Base-by-base conservation (phyloP, 1,140 invertebrate species). In the Rhynchophorus ferrugineus region DNA sequence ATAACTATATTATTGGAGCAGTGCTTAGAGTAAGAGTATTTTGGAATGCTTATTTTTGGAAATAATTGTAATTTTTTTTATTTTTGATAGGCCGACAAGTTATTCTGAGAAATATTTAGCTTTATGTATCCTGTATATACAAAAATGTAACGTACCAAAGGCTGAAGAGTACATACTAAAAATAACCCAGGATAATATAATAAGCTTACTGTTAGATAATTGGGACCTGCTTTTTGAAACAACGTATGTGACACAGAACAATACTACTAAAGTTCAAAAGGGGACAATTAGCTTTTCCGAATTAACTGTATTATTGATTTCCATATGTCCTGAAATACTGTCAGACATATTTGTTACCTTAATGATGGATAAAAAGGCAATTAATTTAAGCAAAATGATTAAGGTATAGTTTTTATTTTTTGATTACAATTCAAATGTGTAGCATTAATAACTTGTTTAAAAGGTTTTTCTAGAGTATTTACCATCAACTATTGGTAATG, bases 381-480 rank as follows among this genome's bases (percentile, higher is more conserved):
- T 77, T 2, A 71, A 69, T 17, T 57, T 81, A 20, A 71, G 74
- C 56, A 70, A 76, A 60, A 63, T 79, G 22, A 71, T 81, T 42
- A 75, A 78, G 59, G 70, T 71, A 57, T 21, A 42, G 17, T 51
- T 8, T n/a, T 13, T 9, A 22, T 19, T 2, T 9, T 14, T 5
- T 38, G 29, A 48, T n/a, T n/a, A 13, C 8, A 3, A 44, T 41
- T 24, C 21, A 22, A 44, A 21, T 34, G 2, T n/a, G 13, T 2
- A 20, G 2, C n/a, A 29, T 29, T 29, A 29, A 29, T 6, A 29
- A 29, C 36, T 13, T 44, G 49, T 18, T 29, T 60, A 63, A 13
- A 48, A 70, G 65, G 71, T 78, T 5, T 81, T 80, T 57, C 55
- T 79, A 19, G 76, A 78, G 17, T 79, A 78, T 61, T 58, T 81